A percentile compares a stretch with the other conserved stretches of the same genome.
Conservation (phyloP, 1,140 invertebrate species). For the Drosophila mojavensis region DNA sequence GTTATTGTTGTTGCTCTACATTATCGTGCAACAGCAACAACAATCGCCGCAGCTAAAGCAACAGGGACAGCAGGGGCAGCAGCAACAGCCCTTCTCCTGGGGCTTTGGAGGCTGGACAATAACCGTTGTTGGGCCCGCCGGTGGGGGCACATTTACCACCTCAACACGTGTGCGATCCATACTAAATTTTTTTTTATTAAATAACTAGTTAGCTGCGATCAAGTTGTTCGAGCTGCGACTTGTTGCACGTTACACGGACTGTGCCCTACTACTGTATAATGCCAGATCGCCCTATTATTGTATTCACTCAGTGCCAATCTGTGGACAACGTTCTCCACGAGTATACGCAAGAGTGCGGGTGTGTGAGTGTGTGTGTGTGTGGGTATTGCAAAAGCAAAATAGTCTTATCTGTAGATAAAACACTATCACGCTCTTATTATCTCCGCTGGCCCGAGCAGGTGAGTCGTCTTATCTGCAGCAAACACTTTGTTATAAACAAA, state of each 20-base stretch:
- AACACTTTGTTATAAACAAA: background rate
- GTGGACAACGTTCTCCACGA: background rate
- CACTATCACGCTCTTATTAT: slow-evolving; percentile 31
- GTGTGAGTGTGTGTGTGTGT: background rate
- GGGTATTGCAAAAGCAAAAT: background rate
- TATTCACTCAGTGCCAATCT: slow-evolving; percentile 27
- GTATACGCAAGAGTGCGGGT: background rate
- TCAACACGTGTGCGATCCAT: slow-evolving; percentile 72
- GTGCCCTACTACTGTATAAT: slow-evolving; percentile 28
- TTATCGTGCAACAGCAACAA: slow-evolving; percentile 74
- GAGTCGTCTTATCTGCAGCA: slow-evolving; percentile 20
- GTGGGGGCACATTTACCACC: slow-evolving; percentile 62
- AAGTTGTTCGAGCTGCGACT: slow-evolving; percentile 12
- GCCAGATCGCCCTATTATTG: slow-evolving; percentile 47
- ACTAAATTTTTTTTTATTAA: background rate
- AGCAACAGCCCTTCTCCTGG: slow-evolving; percentile 67
- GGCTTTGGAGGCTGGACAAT: slow-evolving; percentile 57
- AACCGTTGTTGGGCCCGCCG: slow-evolving; percentile 56
- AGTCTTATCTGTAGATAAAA: slow-evolving; percentile 40
- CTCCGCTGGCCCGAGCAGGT: slow-evolving; percentile 1
- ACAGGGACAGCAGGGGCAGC: slow-evolving; percentile 62
- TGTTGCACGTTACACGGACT: slow-evolving; percentile 27
- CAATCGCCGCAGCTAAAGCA: slow-evolving; percentile 66
- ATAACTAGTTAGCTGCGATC: slow-evolving; percentile 29
- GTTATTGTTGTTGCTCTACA: slow-evolving; percentile 45